Evolutionary conservation across 53 echinoderm and acorn worm species (phyloP).

Genomic region (Temnopleurus reevesii): DNA sequence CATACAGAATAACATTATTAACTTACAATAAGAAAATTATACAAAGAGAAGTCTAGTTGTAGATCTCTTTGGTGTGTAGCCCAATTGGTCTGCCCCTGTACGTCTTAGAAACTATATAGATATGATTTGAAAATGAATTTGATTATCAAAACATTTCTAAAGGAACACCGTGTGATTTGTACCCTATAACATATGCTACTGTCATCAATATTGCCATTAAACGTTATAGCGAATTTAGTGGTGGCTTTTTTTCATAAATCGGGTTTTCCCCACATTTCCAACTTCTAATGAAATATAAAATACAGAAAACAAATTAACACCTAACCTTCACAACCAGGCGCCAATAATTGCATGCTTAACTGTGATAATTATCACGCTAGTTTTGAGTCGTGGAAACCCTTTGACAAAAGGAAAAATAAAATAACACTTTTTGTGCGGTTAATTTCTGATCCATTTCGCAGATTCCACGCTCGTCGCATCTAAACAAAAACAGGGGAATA

Average conservation of each 20-base stretch:
- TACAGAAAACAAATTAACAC: neutral
- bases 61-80: no score
- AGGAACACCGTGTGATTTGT: neutral
- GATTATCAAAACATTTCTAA: no score
- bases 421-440: neutral
- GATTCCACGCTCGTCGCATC: neutral
- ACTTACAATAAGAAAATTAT: no score
- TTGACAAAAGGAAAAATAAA: conserved; percentile 4
- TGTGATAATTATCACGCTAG: neutral
- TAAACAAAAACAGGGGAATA: conserved; percentile 26
- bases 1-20: no score
- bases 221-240: no score
- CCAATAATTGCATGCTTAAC: neutral
- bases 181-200: neutral
- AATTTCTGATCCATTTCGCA: neutral
- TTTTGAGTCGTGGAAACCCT: neutral
- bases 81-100: no score
- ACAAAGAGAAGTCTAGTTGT: no score
- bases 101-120: no score
- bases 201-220: neutral
- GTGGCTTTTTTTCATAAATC: neutral
- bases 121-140: neutral
- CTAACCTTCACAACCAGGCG: conserved; percentile 16
- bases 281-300: no score
- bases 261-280: neutral